Conservation (phyloP, 1,140 invertebrate genomes). For the Frieseomelitta varia region DNA sequence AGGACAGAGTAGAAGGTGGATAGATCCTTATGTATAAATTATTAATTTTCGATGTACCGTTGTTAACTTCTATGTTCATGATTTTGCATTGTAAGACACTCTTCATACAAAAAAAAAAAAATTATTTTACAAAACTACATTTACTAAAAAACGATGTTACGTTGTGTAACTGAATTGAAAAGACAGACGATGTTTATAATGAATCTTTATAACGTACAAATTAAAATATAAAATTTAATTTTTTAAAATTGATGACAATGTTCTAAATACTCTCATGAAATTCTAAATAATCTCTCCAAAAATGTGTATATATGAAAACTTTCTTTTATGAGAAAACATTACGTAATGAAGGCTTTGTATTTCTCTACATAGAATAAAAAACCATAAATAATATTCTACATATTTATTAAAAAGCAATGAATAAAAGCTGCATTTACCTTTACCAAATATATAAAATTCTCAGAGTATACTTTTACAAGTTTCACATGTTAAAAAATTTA, state of each 20-base stretch:
- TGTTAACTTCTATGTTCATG: conserved; percentile 16
- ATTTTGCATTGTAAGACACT: conserved; percentile 58
- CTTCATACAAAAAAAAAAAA: not conserved
- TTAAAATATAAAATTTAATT: not conserved
- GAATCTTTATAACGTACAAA: not conserved
- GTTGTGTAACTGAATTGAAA: not conserved
- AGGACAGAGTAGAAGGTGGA: conserved; percentile 62
- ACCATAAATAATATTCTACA: conserved; percentile 63
- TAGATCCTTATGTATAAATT: conserved; percentile 41
- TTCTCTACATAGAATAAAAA: conserved; percentile 41
- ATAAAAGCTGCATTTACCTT: conserved; percentile 67
- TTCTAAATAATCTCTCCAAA: not conserved
- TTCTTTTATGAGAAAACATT: conserved; percentile 5
- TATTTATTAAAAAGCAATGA: conserved; percentile 72
- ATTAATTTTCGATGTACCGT: conserved; percentile 49
- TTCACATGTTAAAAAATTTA: conserved; percentile 65
- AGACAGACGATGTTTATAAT: not conserved
- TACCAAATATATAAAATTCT: conserved; percentile 69
- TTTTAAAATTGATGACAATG: conserved; percentile 15
- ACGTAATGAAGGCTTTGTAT: conserved; percentile 17
- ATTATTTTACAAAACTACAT: not conserved
- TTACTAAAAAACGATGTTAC: not conserved
- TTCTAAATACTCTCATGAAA: conserved; percentile 9
- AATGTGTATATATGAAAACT: not conserved
- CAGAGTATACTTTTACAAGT: conserved; percentile 59